phyloP scores from a whole-genome alignment of 1,140 invertebrate species.

The Carposina sasakii region DNA sequence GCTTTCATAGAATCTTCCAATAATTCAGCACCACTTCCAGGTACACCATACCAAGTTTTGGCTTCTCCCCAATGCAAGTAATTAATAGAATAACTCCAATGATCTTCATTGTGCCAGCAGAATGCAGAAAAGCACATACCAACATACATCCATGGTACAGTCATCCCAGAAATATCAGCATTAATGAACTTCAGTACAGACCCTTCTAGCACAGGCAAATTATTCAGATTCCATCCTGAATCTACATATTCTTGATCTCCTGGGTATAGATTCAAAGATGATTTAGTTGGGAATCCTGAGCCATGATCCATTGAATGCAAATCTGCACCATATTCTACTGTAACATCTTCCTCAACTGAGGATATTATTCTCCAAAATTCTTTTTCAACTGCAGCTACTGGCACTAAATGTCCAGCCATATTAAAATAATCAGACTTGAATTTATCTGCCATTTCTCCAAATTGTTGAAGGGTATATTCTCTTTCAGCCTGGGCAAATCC shows the following conservation, averaged over 20 bases:
- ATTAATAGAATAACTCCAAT: constrained; percentile 99
- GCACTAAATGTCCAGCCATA: constrained; percentile 89
- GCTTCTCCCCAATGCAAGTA: constrained; percentile 98
- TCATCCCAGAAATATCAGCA: constrained; percentile 99
- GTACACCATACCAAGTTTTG: constrained; percentile 97
- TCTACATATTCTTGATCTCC: constrained; percentile 93
- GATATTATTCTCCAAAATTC: constrained; percentile 99
- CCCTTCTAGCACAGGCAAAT: constrained; percentile 92
- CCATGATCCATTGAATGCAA: constrained; percentile 98
- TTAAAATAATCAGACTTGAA: constrained; percentile 99
- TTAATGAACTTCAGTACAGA: constrained; percentile 97
- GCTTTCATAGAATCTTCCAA: constrained; percentile 97
- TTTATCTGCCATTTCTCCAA: constrained; percentile 99
- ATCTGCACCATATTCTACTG: constrained; percentile 99
- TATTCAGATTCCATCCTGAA: constrained; percentile 99
- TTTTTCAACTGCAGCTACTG: constrained; percentile 89
- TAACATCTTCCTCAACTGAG: constrained; percentile 97
- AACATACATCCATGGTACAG: constrained; percentile 99
- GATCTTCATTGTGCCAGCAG: constrained; percentile 99
- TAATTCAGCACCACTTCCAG: constrained; percentile 90
- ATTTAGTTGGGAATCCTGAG: constrained; percentile 97
- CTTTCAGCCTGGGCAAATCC: constrained; percentile 97
- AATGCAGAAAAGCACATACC: constrained; percentile 99
- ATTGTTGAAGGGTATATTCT: constrained; percentile 96
- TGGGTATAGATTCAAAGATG: constrained; percentile 83